Evolutionary conservation across 2,113 vertebrate species (phyloP).

Genomic region (Rhabdomys dilectus): DNA sequence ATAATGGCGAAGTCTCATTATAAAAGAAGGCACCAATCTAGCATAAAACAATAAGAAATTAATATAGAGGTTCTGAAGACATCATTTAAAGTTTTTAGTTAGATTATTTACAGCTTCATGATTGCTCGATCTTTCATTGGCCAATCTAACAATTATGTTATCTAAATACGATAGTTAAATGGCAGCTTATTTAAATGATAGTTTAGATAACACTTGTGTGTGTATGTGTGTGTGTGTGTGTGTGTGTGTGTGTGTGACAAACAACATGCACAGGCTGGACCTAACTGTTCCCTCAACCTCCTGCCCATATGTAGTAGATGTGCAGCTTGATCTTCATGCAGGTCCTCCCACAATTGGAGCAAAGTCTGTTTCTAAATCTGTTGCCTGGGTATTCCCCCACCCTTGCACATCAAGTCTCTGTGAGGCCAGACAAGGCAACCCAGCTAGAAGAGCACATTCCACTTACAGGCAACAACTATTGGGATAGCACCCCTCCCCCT

Average conservation of each 20-base stretch:
- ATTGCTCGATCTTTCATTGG: background rate
- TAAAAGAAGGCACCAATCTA: background rate
- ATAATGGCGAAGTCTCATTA: background rate
- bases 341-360: no score
- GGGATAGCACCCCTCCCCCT: no score
- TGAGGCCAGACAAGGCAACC: no score
- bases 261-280: no score
- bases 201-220: conserved; percentile 30
- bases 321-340: no score
- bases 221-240: background rate
- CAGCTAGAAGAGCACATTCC: no score
- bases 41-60: background rate
- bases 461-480: no score
- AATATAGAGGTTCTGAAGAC: background rate
- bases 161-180: background rate
- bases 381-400: no score
- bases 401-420: no score
- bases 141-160: conserved; percentile 27
- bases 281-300: no score
- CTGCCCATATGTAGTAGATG: no score
- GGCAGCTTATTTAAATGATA: conserved; percentile 39
- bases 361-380: no score
- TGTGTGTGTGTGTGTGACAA: background rate
- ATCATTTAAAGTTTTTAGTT: background rate
- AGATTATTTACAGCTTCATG: background rate